Evolutionary conservation across 2,113 vertebrate species (phyloP), one percentile per base, ranked within the genome.

Genomic region (Microtus oregoni): DNA sequence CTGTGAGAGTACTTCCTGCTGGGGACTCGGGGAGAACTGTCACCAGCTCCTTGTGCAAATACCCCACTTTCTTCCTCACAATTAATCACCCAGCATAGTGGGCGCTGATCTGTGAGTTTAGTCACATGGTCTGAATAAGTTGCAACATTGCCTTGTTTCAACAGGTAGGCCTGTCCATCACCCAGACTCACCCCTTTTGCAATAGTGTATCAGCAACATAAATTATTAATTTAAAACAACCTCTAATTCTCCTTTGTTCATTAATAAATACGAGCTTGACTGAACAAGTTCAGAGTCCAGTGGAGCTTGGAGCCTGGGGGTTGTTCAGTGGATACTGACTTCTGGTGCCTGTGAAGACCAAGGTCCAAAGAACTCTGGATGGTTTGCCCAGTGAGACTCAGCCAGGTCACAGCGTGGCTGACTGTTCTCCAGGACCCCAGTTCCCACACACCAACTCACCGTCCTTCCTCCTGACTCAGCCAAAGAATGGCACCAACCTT

Each of bases 221-320:
- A 94, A 79, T 35, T 70, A 70, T 77, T 85, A 87, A 75, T 96
- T 96, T 77, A 63, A 92, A 91, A 86, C 72, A 92, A n/a, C 17
- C 70, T 83, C 67, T 77, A 28, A 86, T 35, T 78, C 58, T 32
- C 47, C 63, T 61, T 35, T 50, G 63, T 89, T 73, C 50, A 44
- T 77, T 91, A 68, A 72, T 41, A 82, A 94, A 55, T 78, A 81
- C 0, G 1, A 94, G 19, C 35, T 77, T 44, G 38, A 76, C 68
- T 78, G 65, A 78, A 38, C 73, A 52, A 32, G 30, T 52, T 65
- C 73, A 79, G 68, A 79, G 58, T 50, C 24, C 90, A 89, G 61
- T 8, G 12, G 73, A 63, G 20, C 1, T 52, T 67, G 58, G 68
- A 63, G 20, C 1, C 47, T 67, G 50, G 68, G 52, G 20, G 22